Base-by-base conservation (phyloP, 2,888 invertebrate species). In the Hoplodrina blanda region DNA sequence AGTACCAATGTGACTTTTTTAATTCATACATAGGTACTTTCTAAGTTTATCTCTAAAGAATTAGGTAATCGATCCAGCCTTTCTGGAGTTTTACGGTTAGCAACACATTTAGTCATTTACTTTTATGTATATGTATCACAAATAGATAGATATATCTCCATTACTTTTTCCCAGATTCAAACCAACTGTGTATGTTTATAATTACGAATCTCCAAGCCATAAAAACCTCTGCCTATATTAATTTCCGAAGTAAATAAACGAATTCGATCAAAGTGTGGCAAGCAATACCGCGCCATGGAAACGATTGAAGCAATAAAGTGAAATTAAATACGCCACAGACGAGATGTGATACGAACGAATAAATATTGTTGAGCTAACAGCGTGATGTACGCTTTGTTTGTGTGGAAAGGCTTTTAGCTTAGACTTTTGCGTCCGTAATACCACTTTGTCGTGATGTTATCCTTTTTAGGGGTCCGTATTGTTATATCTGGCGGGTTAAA, bases 301-400 rank as follows among this genome's bases (percentile, higher is more conserved):
- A 64, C 81, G 76, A 78, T 66, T n/a, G 78, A 80, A 59, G 76
- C 84, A 83, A 84, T 86, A 88, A 85, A 86, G 82, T 81, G 85
- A 84, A 88, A 87, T 87, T 87, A 89, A 87, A 87, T 82, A 87
- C 85, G 85, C 84, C 77, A 83, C 78, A 78, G 81, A 76, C 78
- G 76, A 76, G 72, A 50, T 11, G 64, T 59, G 66, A 54, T 49
- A 77, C 72, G 76, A 75, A 80, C 73, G 66, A 67, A 78, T 78
- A 78, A 70, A 81, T 78, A 52, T 68, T 41, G 60, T 53, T 54
- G 20, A 53, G 46, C 41, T 56, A 70, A 46, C 62, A 71, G 17
- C 30, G 17, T 75, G 68, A 75, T 41, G 20, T 41, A 75, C 67
- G 57, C 11, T 67, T 75, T 54, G 57, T 66, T 72, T 54, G 20